Base-by-base conservation (phyloP, 1,140 invertebrate genomes). In the Chelonus insularis region DNA sequence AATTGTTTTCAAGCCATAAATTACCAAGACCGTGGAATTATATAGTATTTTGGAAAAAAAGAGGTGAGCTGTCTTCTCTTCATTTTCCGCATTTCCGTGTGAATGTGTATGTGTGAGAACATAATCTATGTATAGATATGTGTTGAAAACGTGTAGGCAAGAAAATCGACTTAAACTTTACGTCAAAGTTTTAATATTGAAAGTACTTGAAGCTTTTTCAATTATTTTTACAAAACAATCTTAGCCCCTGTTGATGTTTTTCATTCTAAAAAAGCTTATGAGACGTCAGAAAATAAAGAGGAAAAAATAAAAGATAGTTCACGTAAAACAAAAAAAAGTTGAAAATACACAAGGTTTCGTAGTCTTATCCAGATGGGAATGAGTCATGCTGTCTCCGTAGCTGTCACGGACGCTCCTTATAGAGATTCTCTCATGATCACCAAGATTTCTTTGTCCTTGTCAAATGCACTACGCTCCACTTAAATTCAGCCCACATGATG, bases 381-480 rank as follows among this genome's bases (percentile, higher is more conserved):
- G 73, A 73, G 60, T 70, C 65, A 66, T 43, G 59, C 62, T 57
- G 29, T 58, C 37, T 23, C 39, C 60, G 55, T 57, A 16, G 41
- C 57, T 64, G 70, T 73, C 69, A 73, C 67, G 68, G 72, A 61
- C 65, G 65, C 64, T 69, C 72, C 72, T 72, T 73, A 72, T 72
- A 68, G 65, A 72, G 68, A 58, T 63, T 63, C 62, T 51, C 65
- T 48, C 60, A 58, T 36, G 50, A 50, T 41, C 55, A 62, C 62
- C 55, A 63, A 64, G 45, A 58, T 57, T 21, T 57, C 47, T 34
- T 36, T 39, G 36, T 56, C 56, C 59, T 68, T 60, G 32, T 51
- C 37, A 55, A 43, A 5, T 16, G 34, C 54, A 37, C 50, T 39
- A 20, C 45, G 34, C 23, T 62, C 60, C 45, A 62, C 41, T 32